Conservation (phyloP, 2,888 invertebrate species). For the Scaptomyza polygonia region DNA sequence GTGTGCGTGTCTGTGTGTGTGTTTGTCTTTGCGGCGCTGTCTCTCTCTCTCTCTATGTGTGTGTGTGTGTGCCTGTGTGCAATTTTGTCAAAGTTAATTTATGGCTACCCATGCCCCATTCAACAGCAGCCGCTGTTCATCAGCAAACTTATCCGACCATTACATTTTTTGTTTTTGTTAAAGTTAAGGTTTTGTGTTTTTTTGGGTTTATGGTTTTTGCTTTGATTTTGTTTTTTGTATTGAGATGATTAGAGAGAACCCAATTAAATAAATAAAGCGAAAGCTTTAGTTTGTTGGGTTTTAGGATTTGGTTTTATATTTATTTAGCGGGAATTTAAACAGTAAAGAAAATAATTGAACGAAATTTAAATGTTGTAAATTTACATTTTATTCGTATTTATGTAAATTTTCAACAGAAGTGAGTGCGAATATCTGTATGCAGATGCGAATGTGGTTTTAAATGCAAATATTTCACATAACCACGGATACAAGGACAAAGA, state of each 20-base stretch:
- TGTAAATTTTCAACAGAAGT: neutral
- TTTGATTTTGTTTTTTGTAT: conserved; percentile 22
- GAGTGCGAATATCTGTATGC: neutral
- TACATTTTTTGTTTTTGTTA: conserved; percentile 17
- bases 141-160: conserved; percentile 11
- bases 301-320: neutral
- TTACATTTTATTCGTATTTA: neutral
- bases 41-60: conserved; percentile 25
- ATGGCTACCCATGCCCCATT: conserved; percentile 47
- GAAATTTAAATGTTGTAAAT: conserved; percentile 16
- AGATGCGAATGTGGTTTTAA: conserved; percentile 12
- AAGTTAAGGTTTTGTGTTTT: conserved; percentile 1
- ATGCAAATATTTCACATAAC: conserved; percentile 27
- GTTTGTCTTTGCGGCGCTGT: neutral
- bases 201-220: conserved; percentile 14
- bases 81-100: conserved; percentile 75
- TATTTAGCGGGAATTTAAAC: conserved; percentile 1
- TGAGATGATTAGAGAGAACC: conserved; percentile 45
- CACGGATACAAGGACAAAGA: neutral
- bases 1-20: neutral
- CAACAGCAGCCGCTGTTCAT: neutral
- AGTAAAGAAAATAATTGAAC: neutral
- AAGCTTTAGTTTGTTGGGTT: conserved; percentile 8
- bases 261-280: conserved; percentile 42
- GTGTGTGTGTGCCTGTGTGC: conserved; percentile 58